A percentile compares a stretch with the other conserved stretches of the same genome.
phyloP scores from a whole-genome alignment of 1,140 invertebrate genomes.

The Leptinotarsa defecta region DNA sequence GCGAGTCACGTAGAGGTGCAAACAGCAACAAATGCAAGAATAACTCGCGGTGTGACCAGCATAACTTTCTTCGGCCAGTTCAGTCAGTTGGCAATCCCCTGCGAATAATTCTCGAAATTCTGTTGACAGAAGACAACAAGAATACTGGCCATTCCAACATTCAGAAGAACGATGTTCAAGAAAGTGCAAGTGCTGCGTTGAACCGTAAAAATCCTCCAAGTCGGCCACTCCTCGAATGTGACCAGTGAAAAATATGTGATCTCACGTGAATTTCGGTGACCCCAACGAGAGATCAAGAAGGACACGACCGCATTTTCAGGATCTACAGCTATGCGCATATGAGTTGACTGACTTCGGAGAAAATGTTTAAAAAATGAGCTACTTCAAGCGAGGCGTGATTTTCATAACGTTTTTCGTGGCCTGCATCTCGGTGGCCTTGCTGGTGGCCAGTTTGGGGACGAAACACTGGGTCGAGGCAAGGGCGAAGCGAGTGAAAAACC shows the following conservation, averaged over 20 bases:
- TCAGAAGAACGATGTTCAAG: neutral
- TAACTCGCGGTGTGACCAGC: constrained; percentile 16
- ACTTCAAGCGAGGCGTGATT: constrained; percentile 79
- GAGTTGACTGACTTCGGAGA: neutral
- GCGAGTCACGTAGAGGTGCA: constrained; percentile 33
- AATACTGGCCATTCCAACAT: no score
- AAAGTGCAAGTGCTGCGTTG: neutral
- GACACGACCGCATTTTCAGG: constrained; percentile 9
- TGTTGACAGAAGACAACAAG: no score
- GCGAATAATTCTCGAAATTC: no score
- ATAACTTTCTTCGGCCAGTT: constrained; percentile 17
- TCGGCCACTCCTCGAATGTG: neutral
- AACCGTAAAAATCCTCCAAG: neutral
- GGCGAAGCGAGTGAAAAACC: constrained; percentile 70
- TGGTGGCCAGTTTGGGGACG: constrained; percentile 83
- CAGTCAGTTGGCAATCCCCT: neutral
- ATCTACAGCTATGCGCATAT: constrained; percentile 9
- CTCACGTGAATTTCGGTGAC: constrained; percentile 6
- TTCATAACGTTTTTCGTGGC: constrained; percentile 88
- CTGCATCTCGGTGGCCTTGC: constrained; percentile 78
- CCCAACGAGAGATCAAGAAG: constrained; percentile 3
- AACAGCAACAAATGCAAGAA: constrained; percentile 17
- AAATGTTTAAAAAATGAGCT: constrained; percentile 35
- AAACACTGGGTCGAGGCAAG: constrained; percentile 85
- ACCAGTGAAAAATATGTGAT: neutral